Percentiles rank a stretch among this genome's conserved stretches.
phyloP scores from a whole-genome alignment of 2,797 vertebrate species.

The Sebastes goodei region DNA sequence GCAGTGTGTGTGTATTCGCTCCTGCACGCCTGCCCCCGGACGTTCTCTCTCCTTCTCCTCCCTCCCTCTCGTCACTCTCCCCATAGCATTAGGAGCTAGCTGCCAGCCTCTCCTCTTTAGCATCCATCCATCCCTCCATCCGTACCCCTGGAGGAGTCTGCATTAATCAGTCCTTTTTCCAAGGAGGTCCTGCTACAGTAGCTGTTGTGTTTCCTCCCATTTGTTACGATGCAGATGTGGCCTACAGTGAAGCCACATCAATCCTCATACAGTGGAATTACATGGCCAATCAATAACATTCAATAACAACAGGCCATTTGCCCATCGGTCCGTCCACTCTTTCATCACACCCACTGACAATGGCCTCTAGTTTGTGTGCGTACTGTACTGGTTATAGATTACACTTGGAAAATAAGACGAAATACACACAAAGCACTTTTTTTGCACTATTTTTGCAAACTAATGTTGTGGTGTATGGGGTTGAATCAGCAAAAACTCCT shows the following conservation, averaged over 20 bases:
- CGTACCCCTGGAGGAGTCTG: constrained; percentile 70
- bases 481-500: background rate
- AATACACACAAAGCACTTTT: constrained; percentile 1
- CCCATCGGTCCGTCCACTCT: constrained; percentile 57
- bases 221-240: constrained; percentile 74
- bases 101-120: constrained; percentile 78
- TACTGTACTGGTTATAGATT: constrained; percentile 41
- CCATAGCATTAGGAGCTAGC: constrained; percentile 74
- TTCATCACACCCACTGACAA: constrained; percentile 55
- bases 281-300: constrained; percentile 58
- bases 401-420: background rate
- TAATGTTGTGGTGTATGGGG: background rate
- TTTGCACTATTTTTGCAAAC: background rate
- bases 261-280: constrained; percentile 63
- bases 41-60: constrained; percentile 63
- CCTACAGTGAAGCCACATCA: constrained; percentile 61
- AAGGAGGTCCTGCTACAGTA: constrained; percentile 61
- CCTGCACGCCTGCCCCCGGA: constrained; percentile 74
- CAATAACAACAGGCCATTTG: constrained; percentile 64
- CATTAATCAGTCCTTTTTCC: constrained; percentile 74
- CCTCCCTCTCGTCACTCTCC: constrained; percentile 67
- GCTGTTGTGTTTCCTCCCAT: constrained; percentile 62
- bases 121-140: constrained; percentile 78
- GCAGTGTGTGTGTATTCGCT: constrained; percentile 56
- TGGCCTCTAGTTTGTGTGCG: constrained; percentile 47